phyloP scores from a whole-genome alignment of 2,113 vertebrate species.

The Sus scrofa region DNA sequence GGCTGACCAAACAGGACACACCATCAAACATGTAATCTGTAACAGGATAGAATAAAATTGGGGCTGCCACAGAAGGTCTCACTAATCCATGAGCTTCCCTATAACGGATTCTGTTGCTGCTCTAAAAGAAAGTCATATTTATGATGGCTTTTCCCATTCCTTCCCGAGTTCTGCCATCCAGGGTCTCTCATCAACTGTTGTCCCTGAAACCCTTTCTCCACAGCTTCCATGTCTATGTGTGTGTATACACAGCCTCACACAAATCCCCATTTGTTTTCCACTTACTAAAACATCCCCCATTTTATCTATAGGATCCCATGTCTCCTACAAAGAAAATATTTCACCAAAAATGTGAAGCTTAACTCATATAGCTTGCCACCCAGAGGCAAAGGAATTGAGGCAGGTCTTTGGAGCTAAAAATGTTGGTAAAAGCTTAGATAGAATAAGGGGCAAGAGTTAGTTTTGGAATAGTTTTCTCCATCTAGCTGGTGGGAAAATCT shows the following conservation, averaged over 20 bases:
- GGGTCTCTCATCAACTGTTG: background rate
- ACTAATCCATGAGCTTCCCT: background rate
- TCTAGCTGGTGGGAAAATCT: conserved; percentile 6
- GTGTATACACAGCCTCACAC: background rate
- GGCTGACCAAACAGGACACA: background rate
- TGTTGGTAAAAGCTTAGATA: conserved; percentile 47
- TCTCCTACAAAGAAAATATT: conserved; percentile 23
- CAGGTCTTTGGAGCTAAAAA: conserved; percentile 27
- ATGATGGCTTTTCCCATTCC: background rate
- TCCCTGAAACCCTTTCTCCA: background rate
- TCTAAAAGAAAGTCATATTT: background rate
- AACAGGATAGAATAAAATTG: background rate
- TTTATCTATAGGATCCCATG: background rate
- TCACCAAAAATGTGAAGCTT: conserved; percentile 34
- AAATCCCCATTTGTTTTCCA: background rate
- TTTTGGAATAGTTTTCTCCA: conserved; percentile 34
- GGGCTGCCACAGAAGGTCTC: background rate
- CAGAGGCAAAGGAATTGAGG: conserved; percentile 59
- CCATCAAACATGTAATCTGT: background rate
- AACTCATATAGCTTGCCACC: background rate
- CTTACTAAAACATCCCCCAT: background rate
- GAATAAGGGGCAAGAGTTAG: background rate
- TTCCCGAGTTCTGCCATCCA: background rate
- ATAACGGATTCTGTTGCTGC: background rate
- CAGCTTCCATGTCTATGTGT: background rate